Evolutionary conservation across 2,888 invertebrate genomes (phyloP).

Genomic region (Ennomos erosarius): DNA sequence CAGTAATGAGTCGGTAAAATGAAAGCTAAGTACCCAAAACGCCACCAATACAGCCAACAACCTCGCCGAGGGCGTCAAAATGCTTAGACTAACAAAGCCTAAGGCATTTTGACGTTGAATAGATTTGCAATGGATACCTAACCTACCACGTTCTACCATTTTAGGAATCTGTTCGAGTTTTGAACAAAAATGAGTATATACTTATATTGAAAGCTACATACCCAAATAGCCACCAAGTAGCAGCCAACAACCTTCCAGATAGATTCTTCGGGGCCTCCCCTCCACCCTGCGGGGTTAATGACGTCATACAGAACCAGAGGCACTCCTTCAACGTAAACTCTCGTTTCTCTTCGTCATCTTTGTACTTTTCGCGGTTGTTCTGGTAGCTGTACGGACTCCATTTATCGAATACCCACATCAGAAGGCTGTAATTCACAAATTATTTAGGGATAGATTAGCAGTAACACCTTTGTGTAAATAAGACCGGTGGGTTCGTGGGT

Average conservation of each 20-base stretch:
- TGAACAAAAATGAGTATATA: too few species aligned
- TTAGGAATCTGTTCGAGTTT: neutral
- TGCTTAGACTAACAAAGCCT: too few species aligned
- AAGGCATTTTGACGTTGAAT: too few species aligned
- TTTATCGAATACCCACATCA: conserved; percentile 98
- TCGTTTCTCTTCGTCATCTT: conserved; percentile 96
- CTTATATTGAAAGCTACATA: conserved; percentile 46
- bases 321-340: conserved; percentile 98
- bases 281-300: conserved; percentile 97
- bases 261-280: conserved; percentile 98
- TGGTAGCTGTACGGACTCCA: conserved; percentile 99
- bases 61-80: too few species aligned
- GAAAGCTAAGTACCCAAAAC: conserved; percentile 89
- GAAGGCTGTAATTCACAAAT: conserved; percentile 84
- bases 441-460: too few species aligned
- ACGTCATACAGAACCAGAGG: conserved; percentile 99
- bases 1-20: neutral
- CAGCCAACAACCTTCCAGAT: conserved; percentile 97
- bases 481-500: too few species aligned
- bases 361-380: conserved; percentile 96
- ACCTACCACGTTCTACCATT: too few species aligned
- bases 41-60: conserved; percentile 99
- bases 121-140: too few species aligned
- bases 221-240: conserved; percentile 99
- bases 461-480: too few species aligned